A percentile compares a stretch with the other conserved stretches of the same genome.
These are phyloP conservation scores for Biston betularia DNA, from an alignment of 2,888 invertebrate species.

Conservation along the genomic window DNA sequence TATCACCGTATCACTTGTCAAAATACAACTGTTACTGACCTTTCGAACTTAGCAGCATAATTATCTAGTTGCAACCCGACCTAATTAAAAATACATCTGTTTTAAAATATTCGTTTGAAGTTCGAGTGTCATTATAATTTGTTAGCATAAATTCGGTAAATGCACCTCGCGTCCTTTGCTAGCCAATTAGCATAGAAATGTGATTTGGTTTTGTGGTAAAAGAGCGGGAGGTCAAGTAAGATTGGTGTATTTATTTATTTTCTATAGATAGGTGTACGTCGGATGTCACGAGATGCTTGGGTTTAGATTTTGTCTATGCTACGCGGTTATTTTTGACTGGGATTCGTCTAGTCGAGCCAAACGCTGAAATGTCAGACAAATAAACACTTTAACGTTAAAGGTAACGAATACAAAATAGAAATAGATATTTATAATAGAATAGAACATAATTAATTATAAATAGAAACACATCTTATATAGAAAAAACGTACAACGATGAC, in stretches of 20 bases:
- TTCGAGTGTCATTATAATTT: constrained; percentile 24
- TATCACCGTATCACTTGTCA: constrained; percentile 24
- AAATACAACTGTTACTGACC: constrained; percentile 16
- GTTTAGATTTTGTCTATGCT: constrained; percentile 59
- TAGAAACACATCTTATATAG: too few relatives aligned
- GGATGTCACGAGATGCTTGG: constrained; percentile 59
- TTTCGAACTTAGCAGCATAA: constrained; percentile 32
- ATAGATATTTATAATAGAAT: constrained; percentile 2
- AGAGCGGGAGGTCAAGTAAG: constrained; percentile 40
- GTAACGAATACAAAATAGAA: constrained; percentile 23
- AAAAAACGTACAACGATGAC: too few relatives aligned
- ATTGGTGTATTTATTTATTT: constrained; percentile 44
- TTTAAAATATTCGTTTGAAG: not conserved
- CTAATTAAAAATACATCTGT: constrained; percentile 32
- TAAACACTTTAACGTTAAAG: constrained; percentile 31
- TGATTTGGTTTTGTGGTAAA: constrained; percentile 41
- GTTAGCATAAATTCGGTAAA: constrained; percentile 34
- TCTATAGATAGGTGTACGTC: constrained; percentile 43
- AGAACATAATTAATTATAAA: too few relatives aligned
- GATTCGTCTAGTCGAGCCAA: constrained; percentile 59
- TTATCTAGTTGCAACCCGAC: constrained; percentile 34
- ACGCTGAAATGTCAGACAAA: constrained; percentile 64
- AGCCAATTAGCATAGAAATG: constrained; percentile 49
- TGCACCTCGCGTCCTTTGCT: constrained; percentile 36
- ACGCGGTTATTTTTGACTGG: constrained; percentile 62